Conservation (phyloP, 2,888 invertebrate species). For the Agrotis clavis region DNA sequence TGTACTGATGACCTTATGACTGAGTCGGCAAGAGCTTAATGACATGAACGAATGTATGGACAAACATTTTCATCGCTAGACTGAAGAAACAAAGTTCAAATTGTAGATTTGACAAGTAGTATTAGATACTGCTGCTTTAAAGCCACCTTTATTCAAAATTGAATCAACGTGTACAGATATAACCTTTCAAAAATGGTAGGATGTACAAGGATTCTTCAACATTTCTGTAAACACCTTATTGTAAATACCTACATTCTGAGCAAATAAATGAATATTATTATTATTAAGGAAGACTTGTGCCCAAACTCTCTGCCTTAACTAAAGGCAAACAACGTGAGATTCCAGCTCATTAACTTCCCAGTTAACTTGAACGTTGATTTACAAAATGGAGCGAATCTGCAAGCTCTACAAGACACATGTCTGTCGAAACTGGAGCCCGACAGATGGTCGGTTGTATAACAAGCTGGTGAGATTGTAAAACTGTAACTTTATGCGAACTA, state of each 20-base stretch:
- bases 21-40: not conserved
- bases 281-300: not conserved
- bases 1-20: not conserved
- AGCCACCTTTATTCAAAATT: not conserved
- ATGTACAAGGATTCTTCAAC: no score
- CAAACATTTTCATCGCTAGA: not conserved
- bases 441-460: slow-evolving; percentile 72
- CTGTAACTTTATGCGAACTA: slow-evolving; percentile 63
- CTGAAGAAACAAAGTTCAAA: not conserved
- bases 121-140: not conserved
- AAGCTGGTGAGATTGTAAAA: slow-evolving; percentile 61
- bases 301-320: not conserved
- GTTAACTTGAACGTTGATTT: slow-evolving; percentile 8
- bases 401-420: slow-evolving; percentile 62
- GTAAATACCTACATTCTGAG: no score
- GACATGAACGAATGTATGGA: not conserved
- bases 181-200: no score
- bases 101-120: not conserved
- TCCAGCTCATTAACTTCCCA: slow-evolving; percentile 24
- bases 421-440: slow-evolving; percentile 76
- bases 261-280: no score
- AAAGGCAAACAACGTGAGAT: slow-evolving; percentile 17
- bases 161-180: not conserved
- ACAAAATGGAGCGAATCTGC: slow-evolving; percentile 50
- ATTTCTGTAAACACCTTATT: no score